A percentile compares a stretch with the other conserved stretches of the same genome.
Conservation (phyloP, 2,888 invertebrate species). For the Chouioia cunea region DNA sequence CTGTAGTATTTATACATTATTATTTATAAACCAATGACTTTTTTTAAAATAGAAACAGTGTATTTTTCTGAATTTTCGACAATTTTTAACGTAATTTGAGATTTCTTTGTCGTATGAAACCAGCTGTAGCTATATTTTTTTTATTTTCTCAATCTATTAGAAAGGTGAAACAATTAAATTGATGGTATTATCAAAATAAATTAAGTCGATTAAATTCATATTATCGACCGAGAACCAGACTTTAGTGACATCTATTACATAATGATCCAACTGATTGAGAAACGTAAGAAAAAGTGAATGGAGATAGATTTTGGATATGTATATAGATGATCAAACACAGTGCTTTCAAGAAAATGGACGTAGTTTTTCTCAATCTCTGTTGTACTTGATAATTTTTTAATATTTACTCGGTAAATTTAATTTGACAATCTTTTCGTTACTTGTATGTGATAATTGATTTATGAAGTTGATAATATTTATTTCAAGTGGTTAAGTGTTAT, state of each 20-base stretch:
- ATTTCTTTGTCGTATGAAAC: too few relatives aligned
- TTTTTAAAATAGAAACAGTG: too few relatives aligned
- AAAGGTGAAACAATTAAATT: too few relatives aligned
- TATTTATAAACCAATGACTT: too few relatives aligned
- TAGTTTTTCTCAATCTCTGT: constrained; percentile 41
- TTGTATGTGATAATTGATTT: background rate
- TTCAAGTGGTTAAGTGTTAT: background rate
- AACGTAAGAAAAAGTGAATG: background rate
- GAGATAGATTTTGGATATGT: background rate
- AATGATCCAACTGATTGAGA: constrained; percentile 35
- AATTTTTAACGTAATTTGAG: too few relatives aligned
- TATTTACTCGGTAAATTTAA: background rate
- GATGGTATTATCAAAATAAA: too few relatives aligned
- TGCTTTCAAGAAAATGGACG: constrained; percentile 45
- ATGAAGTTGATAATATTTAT: background rate
- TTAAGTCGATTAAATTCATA: background rate
- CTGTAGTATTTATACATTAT: too few relatives aligned
- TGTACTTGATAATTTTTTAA: constrained; percentile 45
- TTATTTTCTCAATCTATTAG: too few relatives aligned
- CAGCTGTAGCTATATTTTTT: too few relatives aligned
- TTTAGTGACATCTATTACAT: constrained; percentile 52
- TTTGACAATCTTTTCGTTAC: background rate
- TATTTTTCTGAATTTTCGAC: too few relatives aligned
- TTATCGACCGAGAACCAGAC: constrained; percentile 50
- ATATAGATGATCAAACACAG: background rate